These are phyloP conservation scores for Brachirus orientalis DNA, from an alignment of 2,113 vertebrate genomes.

Conservation along the genomic window DNA sequence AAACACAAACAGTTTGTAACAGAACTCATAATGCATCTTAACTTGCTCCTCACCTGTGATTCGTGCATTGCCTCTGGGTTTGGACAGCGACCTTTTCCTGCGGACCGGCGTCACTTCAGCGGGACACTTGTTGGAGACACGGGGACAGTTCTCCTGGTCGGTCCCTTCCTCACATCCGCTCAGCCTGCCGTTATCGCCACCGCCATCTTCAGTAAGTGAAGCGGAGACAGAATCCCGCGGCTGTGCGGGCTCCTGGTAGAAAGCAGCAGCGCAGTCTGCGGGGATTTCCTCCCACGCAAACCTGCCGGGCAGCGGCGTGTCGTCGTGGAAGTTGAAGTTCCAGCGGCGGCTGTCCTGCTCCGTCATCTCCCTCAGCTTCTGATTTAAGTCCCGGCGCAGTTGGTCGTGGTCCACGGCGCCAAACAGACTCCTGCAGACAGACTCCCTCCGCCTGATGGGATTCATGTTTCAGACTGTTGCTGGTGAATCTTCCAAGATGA, in stretches of 20 bases:
- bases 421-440: conserved; percentile 85
- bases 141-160: conserved; percentile 82
- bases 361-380: conserved; percentile 79
- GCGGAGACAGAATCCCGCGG: background rate
- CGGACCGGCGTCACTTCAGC: conserved; percentile 47
- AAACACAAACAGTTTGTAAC: too few relatives aligned
- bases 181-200: background rate
- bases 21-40: too few relatives aligned
- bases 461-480: conserved; percentile 46
- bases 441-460: conserved; percentile 43
- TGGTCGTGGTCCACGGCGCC: conserved; percentile 89
- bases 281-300: conserved; percentile 85
- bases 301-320: conserved; percentile 82
- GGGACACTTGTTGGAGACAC: conserved; percentile 53
- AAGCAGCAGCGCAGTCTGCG: conserved; percentile 65
- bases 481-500: background rate
- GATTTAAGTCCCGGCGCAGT: conserved; percentile 83
- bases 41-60: conserved; percentile 80
- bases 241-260: conserved; percentile 79
- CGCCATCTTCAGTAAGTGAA: background rate
- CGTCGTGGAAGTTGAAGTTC: conserved; percentile 90
- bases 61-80: conserved; percentile 40
- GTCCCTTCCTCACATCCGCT: conserved; percentile 3
- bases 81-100: conserved; percentile 51
- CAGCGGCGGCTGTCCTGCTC: conserved; percentile 87